phyloP scores from a whole-genome alignment of 1,140 invertebrate genomes.

The Pinna nobilis region DNA sequence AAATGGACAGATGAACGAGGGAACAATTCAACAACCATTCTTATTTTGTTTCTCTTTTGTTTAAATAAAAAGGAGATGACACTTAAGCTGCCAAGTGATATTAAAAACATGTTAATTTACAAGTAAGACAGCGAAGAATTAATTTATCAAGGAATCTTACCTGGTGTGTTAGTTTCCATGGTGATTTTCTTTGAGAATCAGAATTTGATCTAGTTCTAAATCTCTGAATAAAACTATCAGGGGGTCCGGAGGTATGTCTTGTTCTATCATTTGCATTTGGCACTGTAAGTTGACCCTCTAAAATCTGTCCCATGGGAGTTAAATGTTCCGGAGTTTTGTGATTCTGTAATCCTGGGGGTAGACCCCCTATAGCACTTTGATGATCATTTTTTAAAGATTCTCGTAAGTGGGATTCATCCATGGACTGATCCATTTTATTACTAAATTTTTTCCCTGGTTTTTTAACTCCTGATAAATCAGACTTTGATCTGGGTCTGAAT shows the following conservation, averaged over 20 bases:
- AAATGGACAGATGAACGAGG: no score
- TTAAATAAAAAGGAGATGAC: no score
- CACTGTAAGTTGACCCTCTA: constrained; percentile 62
- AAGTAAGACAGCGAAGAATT: no score
- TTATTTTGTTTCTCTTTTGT: no score
- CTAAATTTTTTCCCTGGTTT: constrained; percentile 62
- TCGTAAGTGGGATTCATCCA: constrained; percentile 62
- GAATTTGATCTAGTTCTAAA: constrained; percentile 67
- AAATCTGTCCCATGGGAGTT: constrained; percentile 66
- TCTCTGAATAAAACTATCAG: constrained; percentile 62
- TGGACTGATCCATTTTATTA: constrained; percentile 62
- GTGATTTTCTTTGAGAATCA: constrained; percentile 57
- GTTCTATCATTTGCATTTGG: constrained; percentile 36
- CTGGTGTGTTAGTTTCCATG: constrained; percentile 44
- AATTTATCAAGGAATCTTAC: constrained; percentile 23
- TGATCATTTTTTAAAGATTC: constrained; percentile 49
- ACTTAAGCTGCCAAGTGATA: no score
- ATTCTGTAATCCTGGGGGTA: constrained; percentile 13
- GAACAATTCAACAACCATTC: no score
- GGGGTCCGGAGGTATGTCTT: constrained; percentile 61
- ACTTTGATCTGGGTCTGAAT: constrained; percentile 88
- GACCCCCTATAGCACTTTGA: not conserved
- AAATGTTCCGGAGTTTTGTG: constrained; percentile 26
- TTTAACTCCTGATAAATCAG: constrained; percentile 78
- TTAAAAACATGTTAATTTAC: no score